Evolutionary conservation across 2,113 vertebrate species (phyloP).

Genomic region (Apus apus): DNA sequence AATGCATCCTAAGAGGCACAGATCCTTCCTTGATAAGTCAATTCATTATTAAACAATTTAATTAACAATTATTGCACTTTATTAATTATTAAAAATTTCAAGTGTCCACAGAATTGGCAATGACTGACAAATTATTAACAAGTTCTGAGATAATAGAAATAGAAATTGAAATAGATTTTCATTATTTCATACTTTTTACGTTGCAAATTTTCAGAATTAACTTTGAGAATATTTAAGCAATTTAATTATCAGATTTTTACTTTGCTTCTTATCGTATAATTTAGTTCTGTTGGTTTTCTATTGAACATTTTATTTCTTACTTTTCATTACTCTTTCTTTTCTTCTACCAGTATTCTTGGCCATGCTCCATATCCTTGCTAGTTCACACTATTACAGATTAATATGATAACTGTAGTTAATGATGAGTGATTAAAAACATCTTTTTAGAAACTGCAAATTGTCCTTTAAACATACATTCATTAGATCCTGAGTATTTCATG

Average conservation of each 20-base stretch:
- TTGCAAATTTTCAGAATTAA: neutral
- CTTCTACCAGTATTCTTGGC: neutral
- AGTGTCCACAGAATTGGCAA: accelerated
- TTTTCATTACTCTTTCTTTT: neutral
- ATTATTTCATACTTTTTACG: neutral
- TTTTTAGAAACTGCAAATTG: conserved; percentile 6
- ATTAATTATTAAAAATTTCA: neutral
- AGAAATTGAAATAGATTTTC: neutral
- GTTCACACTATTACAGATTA: neutral
- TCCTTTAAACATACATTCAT: conserved; percentile 8
- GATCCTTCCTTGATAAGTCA: neutral
- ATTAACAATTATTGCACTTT: neutral
- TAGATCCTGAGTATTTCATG: neutral
- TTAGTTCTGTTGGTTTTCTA: neutral
- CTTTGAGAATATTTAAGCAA: neutral
- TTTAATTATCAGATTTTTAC: neutral
- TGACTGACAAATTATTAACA: neutral
- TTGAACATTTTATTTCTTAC: neutral
- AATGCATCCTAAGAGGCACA: neutral
- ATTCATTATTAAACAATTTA: neutral
- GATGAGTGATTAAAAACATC: conserved; percentile 37
- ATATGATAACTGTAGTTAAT: conserved; percentile 14
- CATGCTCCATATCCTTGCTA: neutral
- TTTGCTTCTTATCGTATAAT: neutral
- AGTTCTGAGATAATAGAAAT: neutral